Conservation (phyloP, 2,113 vertebrate genomes). For the Cyphomyrus discorhynchus region DNA sequence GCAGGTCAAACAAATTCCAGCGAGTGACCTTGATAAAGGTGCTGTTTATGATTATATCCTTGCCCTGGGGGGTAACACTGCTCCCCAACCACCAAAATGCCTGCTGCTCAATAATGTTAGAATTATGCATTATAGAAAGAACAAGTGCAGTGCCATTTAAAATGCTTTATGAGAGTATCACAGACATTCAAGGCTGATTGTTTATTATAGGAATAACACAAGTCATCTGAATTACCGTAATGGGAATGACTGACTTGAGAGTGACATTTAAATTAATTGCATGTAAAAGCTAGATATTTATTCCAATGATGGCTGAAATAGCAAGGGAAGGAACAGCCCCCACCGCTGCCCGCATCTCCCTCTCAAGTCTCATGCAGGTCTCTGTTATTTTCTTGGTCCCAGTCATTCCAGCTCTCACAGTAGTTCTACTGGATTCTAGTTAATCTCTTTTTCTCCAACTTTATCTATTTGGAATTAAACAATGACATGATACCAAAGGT, state of each 20-base stretch:
- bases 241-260: constrained; percentile 2
- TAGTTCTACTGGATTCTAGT: not conserved
- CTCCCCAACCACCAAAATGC: not conserved
- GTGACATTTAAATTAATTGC: constrained; percentile 18
- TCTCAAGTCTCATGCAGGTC: no score
- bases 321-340: not conserved
- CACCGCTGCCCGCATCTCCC: not conserved
- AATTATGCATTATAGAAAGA: not conserved
- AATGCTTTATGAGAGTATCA: not conserved
- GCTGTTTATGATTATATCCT: not conserved
- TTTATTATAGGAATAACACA: constrained; percentile 8
- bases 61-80: not conserved
- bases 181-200: not conserved
- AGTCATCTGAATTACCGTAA: not conserved
- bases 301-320: not conserved
- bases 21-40: not conserved
- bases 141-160: not conserved
- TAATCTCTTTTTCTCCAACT: not conserved
- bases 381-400: not conserved
- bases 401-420: not conserved
- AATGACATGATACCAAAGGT: no score
- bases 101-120: not conserved
- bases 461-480: no score
- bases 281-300: constrained; percentile 15
- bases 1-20: constrained; percentile 1